These are phyloP conservation scores for Anarrhichthys ocellatus DNA, from an alignment of 2,113 vertebrate genomes.

Conservation along the genomic window DNA sequence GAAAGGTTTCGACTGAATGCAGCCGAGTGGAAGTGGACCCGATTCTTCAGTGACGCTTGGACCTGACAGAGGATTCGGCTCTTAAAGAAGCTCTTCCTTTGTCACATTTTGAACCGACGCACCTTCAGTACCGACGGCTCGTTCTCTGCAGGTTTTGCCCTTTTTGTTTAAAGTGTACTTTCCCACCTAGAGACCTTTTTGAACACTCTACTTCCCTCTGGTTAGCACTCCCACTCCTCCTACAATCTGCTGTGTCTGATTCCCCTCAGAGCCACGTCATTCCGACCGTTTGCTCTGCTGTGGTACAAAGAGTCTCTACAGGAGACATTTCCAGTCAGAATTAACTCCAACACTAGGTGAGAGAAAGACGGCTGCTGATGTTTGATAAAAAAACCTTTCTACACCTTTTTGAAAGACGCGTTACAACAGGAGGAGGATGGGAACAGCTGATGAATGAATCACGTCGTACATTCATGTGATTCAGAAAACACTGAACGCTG, in stretches of 20 bases:
- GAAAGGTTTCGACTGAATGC: constrained; percentile 8
- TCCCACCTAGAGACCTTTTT: background rate
- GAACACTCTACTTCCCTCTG: constrained; percentile 4
- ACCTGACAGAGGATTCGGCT: constrained; percentile 21
- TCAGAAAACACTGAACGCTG: background rate
- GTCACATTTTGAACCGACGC: background rate
- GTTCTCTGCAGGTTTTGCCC: constrained; percentile 19
- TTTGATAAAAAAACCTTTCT: background rate
- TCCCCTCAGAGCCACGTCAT: constrained; percentile 5
- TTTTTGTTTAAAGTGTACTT: background rate
- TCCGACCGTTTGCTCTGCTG: constrained; percentile 20
- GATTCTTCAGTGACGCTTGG: constrained; percentile 17
- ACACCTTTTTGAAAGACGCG: background rate
- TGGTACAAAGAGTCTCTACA: background rate
- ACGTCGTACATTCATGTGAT: background rate
- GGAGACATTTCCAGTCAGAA: background rate
- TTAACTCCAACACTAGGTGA: background rate
- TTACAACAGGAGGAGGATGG: background rate
- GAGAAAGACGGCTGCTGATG: background rate
- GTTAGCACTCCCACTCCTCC: constrained; percentile 3
- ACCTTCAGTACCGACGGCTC: background rate
- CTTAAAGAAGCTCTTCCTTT: constrained; percentile 7
- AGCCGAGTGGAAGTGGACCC: constrained; percentile 28
- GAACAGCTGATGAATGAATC: constrained; percentile 1
- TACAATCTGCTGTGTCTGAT: constrained; percentile 25